A percentile compares a stretch with the other conserved stretches of the same genome.
These are phyloP conservation scores for Gallinago paraguaiae DNA, from an alignment of 2,113 vertebrate genomes.

Conservation along the genomic window DNA sequence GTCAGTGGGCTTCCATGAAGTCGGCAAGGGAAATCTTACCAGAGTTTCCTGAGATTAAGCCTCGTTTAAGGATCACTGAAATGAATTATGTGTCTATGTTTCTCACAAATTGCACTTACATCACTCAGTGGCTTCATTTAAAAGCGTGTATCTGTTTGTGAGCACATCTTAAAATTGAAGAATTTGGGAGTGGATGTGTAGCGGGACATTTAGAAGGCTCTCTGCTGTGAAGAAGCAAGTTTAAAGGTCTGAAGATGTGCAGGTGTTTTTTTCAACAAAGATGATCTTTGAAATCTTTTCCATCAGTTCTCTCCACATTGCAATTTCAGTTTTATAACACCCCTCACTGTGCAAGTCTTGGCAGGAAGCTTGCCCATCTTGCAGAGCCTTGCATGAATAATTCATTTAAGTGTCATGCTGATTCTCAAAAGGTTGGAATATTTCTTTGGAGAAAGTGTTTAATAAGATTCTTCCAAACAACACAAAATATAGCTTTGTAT, in stretches of 20 bases:
- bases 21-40: not conserved
- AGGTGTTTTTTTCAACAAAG: not conserved
- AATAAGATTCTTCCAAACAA: constrained; percentile 72
- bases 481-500: constrained; percentile 9
- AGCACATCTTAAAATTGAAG: not conserved
- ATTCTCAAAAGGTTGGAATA: constrained; percentile 70
- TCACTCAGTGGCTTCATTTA: not conserved
- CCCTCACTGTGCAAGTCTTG: constrained; percentile 73
- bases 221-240: constrained; percentile 33
- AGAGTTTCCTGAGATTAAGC: not conserved
- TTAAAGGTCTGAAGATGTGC: constrained; percentile 49
- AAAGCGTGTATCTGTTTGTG: not conserved
- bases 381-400: constrained; percentile 75
- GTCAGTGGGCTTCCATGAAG: rapidly evolving
- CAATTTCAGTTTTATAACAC: constrained; percentile 74
- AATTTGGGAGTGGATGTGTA: not conserved
- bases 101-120: not conserved
- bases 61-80: not conserved
- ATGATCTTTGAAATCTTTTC: constrained; percentile 72
- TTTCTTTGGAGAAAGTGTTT: constrained; percentile 68
- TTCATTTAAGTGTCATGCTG: constrained; percentile 75
- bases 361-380: constrained; percentile 77
- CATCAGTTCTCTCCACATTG: constrained; percentile 55
- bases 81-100: not conserved
- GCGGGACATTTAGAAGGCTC: not conserved